Percentiles rank a stretch among this genome's conserved stretches.
phyloP scores from a whole-genome alignment of 2,888 invertebrate species.

The Busseola fusca region DNA sequence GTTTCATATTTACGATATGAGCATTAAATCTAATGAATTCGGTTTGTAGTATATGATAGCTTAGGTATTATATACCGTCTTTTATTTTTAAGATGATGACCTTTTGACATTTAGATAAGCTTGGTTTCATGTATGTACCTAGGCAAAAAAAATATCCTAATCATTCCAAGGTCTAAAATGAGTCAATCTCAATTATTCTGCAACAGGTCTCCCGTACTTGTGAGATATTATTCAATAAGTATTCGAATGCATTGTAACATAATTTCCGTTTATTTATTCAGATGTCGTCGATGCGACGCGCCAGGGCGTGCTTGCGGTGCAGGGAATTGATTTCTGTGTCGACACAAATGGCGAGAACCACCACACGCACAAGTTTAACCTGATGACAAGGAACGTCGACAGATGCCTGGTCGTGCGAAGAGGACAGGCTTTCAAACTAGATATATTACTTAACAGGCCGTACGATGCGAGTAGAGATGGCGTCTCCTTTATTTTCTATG shows the following conservation, averaged over 20 bases:
- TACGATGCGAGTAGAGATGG: slow-evolving; percentile 93
- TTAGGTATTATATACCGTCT: too few species aligned
- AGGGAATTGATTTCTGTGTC: slow-evolving; percentile 92
- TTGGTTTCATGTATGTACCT: background rate
- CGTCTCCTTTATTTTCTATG: slow-evolving; percentile 94
- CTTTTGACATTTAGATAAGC: background rate
- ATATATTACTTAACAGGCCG: slow-evolving; percentile 92
- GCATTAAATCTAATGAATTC: background rate
- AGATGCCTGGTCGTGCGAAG: slow-evolving; percentile 93
- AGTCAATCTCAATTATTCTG: background rate
- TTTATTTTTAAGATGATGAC: background rate
- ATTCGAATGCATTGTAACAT: slow-evolving; percentile 27
- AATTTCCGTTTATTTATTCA: slow-evolving; percentile 68
- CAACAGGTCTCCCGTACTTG: background rate
- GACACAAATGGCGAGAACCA: slow-evolving; percentile 93
- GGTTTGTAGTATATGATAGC: too few species aligned
- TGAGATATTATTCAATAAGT: slow-evolving; percentile 18
- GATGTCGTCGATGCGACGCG: slow-evolving; percentile 85
- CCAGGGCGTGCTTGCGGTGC: slow-evolving; percentile 91
- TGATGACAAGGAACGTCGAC: slow-evolving; percentile 90
- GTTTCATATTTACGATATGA: slow-evolving; percentile 22
- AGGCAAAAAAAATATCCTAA: background rate
- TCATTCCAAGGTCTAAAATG: slow-evolving; percentile 10
- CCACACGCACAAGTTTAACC: slow-evolving; percentile 93
- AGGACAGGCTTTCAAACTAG: slow-evolving; percentile 94